A percentile compares a stretch with the other conserved stretches of the same genome.
Evolutionary conservation across 2,888 invertebrate species (phyloP).

Genomic region (Adelognathus sp.): DNA sequence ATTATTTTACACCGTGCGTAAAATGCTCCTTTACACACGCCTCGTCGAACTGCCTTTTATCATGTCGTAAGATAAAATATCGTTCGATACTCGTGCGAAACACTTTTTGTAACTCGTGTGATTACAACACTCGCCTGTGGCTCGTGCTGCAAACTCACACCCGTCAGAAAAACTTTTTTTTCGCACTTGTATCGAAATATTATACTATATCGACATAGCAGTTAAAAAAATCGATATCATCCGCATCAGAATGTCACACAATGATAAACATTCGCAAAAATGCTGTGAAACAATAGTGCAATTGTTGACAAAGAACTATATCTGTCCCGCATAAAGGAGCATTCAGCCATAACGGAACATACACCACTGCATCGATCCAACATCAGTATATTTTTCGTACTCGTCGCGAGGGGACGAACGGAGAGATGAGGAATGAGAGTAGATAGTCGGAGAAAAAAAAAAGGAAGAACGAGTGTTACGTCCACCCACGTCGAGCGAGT

Average conservation of each 20-base stretch:
- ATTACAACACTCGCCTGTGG: too few relatives aligned
- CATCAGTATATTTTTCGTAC: background rate
- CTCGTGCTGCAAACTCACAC: too few relatives aligned
- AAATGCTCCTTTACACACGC: too few relatives aligned
- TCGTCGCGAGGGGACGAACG: background rate
- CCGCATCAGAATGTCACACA: background rate
- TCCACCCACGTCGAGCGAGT: constrained; percentile 31
- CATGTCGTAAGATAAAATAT: too few relatives aligned
- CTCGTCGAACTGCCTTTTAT: too few relatives aligned
- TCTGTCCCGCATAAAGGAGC: too few relatives aligned
- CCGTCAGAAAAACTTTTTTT: too few relatives aligned
- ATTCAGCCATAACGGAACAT: background rate
- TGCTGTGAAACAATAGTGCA: background rate
- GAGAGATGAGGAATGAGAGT: background rate
- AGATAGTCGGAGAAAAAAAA: background rate
- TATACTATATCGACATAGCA: too few relatives aligned
- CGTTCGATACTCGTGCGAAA: too few relatives aligned
- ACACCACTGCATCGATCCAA: background rate
- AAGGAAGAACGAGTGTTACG: constrained; percentile 17
- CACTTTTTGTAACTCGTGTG: too few relatives aligned
- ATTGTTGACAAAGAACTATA: background rate
- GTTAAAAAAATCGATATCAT: background rate
- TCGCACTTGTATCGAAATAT: too few relatives aligned
- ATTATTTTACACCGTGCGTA: too few relatives aligned
- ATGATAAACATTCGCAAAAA: background rate